Base-by-base conservation (phyloP, 2,113 vertebrate species). In the Nyctereutes procyonoides region DNA sequence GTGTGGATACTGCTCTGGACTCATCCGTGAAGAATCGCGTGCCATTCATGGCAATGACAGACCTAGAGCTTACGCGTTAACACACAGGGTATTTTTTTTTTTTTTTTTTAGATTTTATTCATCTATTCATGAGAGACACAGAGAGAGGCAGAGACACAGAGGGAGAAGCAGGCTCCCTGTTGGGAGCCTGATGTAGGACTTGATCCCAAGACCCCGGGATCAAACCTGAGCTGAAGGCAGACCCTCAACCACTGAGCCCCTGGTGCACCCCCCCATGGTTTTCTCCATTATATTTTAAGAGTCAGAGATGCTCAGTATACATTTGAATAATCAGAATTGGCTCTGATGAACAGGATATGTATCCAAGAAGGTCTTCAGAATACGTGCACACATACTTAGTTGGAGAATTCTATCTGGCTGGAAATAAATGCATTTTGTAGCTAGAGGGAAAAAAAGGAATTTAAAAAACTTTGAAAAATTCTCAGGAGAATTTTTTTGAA, bases 341-440 rank as follows among this genome's bases (percentile, higher is more conserved):
- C 76, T 95, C 79, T 84, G 83, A 43, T 79, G 92, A 93, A 73
- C 17, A 79, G 35, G 74, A 74, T 58, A 53, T 58, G 32, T 56
- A 43, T 79, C 69, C 93, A 55, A 80, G 71, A 69, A 51, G 22
- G 58, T 89, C 22, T 28, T 90, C 96, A 69, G 58, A 73, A 85
- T 63, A 94, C 71, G 35, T 84, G 84, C 80, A n/a, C 32, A 20
- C 74, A 55, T 92, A 88, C 35, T 60, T 55, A 83, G 48, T 28
- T 88, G 58, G 58, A 95, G 55, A 92, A 65, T 93, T 83, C 97
- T 92, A 96, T 93, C 83, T n/a, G 63, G 69, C 63, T 96, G 90
- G 58, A 96, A 93, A 97, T 96, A 98, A 98, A 97, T 80, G n/a
- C 65, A 58, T 98, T 97, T 98, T 98, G 84, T 97, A 97, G 28